phyloP scores from a whole-genome alignment of 2,113 vertebrate genomes.

The Galeopterus variegatus region DNA sequence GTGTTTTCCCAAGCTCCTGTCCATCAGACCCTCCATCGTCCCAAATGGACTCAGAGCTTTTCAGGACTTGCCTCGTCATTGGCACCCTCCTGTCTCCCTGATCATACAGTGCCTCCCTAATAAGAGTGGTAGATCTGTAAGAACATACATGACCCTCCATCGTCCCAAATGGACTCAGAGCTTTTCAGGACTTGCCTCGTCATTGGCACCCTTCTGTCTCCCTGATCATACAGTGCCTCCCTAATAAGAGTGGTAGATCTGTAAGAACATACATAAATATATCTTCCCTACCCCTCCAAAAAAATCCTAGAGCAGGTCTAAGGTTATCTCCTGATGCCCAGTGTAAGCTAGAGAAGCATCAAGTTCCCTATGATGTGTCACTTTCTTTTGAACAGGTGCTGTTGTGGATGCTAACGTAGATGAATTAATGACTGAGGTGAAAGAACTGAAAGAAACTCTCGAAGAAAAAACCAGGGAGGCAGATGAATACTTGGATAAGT shows the following conservation, averaged over 20 bases:
- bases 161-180: neutral
- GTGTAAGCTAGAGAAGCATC: neutral
- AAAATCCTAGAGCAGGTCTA: neutral
- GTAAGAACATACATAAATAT: neutral
- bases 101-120: neutral
- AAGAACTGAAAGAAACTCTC: slow-evolving; percentile 89
- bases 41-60: neutral
- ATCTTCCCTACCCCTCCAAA: neutral
- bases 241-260: neutral
- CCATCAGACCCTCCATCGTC: neutral
- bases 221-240: neutral
- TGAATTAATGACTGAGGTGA: slow-evolving; percentile 87
- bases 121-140: neutral
- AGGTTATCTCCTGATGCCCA: neutral
- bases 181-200: neutral
- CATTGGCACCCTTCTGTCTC: neutral
- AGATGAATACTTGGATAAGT: slow-evolving; percentile 95
- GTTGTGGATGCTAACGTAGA: slow-evolving; percentile 70
- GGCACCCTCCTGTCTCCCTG: neutral
- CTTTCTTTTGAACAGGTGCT: slow-evolving; percentile 84
- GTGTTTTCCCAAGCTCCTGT: neutral
- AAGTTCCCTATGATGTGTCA: neutral
- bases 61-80: neutral
- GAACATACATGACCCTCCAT: too few species aligned
- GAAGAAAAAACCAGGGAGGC: slow-evolving; percentile 92